Evolutionary conservation across 2,113 vertebrate species (phyloP).

Genomic region (Salvator merianae): DNA sequence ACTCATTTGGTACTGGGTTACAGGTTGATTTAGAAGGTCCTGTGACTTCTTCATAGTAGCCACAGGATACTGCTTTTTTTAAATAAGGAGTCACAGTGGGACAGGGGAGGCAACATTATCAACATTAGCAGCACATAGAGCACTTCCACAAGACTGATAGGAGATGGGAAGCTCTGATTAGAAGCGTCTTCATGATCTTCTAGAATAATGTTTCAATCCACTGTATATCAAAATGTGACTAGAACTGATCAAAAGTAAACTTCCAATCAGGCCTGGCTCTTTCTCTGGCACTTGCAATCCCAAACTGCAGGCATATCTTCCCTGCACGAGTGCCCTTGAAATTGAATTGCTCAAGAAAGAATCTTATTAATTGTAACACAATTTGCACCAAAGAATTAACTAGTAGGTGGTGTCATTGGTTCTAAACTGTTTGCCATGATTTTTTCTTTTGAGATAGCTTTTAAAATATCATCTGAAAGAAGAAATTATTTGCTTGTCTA

Average conservation of each 20-base stretch:
- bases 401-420: neutral
- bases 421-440: neutral
- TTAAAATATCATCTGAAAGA: neutral
- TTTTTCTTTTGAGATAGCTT: neutral
- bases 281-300: too few species aligned
- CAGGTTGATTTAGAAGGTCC: neutral
- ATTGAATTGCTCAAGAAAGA: neutral
- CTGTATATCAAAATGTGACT: too few species aligned
- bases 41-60: neutral
- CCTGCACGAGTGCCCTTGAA: neutral
- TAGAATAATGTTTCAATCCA: too few species aligned
- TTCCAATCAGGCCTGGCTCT: too few species aligned
- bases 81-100: neutral
- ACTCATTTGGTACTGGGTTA: neutral
- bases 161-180: too few species aligned
- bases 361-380: neutral
- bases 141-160: too few species aligned
- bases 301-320: too few species aligned
- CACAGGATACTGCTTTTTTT: too few species aligned
- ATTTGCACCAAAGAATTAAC: neutral
- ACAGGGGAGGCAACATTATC: too few species aligned
- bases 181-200: too few species aligned
- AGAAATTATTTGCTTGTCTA: constrained; percentile 10
- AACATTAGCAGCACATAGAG: too few species aligned
- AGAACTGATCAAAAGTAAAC: too few species aligned